Conservation (phyloP, 2,113 vertebrate species). For the Grallaria varia region DNA sequence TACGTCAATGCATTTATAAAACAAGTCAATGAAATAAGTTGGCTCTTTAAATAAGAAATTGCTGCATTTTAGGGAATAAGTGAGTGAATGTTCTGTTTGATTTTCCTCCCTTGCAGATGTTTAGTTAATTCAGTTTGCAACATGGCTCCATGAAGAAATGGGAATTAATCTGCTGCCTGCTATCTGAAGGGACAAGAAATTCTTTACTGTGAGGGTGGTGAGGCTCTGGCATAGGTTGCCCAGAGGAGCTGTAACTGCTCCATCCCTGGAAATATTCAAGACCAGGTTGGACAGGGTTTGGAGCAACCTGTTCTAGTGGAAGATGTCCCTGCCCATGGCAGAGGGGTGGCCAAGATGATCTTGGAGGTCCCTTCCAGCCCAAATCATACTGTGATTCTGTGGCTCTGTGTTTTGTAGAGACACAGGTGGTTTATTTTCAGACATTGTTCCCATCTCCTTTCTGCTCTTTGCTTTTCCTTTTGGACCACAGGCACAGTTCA, state of each 20-base stretch:
- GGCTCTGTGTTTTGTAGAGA: not conserved
- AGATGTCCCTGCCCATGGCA: accelerated
- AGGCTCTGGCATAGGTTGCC: not conserved
- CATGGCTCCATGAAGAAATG: not conserved
- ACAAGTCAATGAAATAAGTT: not conserved
- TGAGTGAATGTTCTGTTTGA: not conserved
- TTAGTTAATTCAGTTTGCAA: not conserved
- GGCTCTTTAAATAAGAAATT: not conserved
- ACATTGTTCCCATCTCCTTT: accelerated
- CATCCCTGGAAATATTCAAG: not conserved
- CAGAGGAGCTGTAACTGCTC: not conserved
- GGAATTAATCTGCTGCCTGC: not conserved
- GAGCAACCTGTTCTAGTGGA: not conserved
- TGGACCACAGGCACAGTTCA: not conserved
- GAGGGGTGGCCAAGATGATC: accelerated
- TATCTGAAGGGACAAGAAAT: not conserved
- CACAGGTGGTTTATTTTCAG: accelerated
- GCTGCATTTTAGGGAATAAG: not conserved
- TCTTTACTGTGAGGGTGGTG: not conserved
- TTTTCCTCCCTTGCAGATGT: not conserved
- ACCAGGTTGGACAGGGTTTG: accelerated
- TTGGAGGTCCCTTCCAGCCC: not conserved
- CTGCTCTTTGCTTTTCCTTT: not conserved
- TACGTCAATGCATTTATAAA: not conserved
- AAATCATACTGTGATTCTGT: not conserved